A percentile compares a stretch with the other conserved stretches of the same genome.
Conservation (phyloP, 1,140 invertebrate genomes). For the Caenorhabditis briggsae region DNA sequence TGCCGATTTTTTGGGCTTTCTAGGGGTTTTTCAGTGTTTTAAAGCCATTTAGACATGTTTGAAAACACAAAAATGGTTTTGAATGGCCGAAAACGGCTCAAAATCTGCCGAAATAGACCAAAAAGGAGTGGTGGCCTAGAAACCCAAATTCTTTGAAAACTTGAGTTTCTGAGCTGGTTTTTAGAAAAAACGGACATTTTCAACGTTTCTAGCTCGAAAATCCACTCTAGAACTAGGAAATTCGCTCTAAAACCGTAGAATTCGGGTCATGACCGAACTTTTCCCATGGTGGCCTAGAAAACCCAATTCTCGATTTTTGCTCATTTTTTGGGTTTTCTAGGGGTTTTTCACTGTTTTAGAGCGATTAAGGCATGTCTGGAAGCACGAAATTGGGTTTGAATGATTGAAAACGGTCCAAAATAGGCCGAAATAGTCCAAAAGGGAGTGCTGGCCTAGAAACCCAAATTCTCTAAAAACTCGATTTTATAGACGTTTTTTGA, state of each 20-base stretch:
- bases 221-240: too few species aligned
- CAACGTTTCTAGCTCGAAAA: too few species aligned
- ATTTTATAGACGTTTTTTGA: too few species aligned
- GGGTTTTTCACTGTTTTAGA: not conserved
- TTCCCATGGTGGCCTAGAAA: too few species aligned
- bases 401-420: not conserved
- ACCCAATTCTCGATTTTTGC: not conserved
- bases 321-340: not conserved
- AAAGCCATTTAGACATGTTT: not conserved
- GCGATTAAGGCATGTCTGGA: not conserved
- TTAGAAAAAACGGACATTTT: too few species aligned
- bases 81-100: not conserved
- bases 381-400: not conserved
- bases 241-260: too few species aligned
- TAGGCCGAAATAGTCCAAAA: too few species aligned
- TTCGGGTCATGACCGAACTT: too few species aligned
- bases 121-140: not conserved
- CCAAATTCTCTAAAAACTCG: not conserved
- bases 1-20: not conserved
- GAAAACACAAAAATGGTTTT: not conserved
- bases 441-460: not conserved
- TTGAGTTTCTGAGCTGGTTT: too few species aligned
- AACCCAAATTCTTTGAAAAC: not conserved
- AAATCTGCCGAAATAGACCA: too few species aligned
- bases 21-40: not conserved